Base-by-base conservation (phyloP, 2,888 invertebrate species). In the Ceriagrion tenellum region DNA sequence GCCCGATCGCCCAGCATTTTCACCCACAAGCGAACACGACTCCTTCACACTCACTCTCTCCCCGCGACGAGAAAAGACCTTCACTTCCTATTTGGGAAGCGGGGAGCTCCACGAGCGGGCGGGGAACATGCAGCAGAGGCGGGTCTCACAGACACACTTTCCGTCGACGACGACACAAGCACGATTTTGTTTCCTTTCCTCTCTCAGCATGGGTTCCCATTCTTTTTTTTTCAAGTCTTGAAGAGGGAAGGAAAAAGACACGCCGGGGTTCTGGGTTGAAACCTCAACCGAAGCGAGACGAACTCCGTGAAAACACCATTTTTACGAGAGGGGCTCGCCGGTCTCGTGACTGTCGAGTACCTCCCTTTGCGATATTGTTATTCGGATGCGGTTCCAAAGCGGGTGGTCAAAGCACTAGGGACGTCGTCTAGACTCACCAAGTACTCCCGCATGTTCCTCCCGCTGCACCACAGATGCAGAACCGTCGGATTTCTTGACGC, bases 11-110 rank as follows among this genome's bases (percentile, higher is more conserved):
- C 89, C 89, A 89, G 89, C 89, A 55, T 89, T 69, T 59, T 69
- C 91, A 59, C 91, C 26, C 59, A 91, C 69, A 93, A 47, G 69
- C 63, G 69, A 81, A n/a, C 81, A 81, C 81, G 35, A 81, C 81
- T 81, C 81, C 81, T 81, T 81, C 81, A 81, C 81, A 26, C 69
- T 59, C 63, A 35, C 26, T 59, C 59, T 59, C 59, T 35, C 59
- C 63, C 56, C 20, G 35, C 40, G 93, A 69, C 35, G 30, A 47
- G 30, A 26, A 35, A 69, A 74, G 93, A 93, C 93, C 93, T 93
- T 93, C 93, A 93, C 93, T 69, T 93, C 93, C 93, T 69, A 93
- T 69, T 93, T 93, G 63, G 93, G 93, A 55, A 26, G 69, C 4
- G 74, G 12, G 93, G 69, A 55, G 30, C 47, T 26, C 40, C 81